Evolutionary conservation across 2,888 invertebrate species (phyloP).

Genomic region (Leptopilina drosophilae): DNA sequence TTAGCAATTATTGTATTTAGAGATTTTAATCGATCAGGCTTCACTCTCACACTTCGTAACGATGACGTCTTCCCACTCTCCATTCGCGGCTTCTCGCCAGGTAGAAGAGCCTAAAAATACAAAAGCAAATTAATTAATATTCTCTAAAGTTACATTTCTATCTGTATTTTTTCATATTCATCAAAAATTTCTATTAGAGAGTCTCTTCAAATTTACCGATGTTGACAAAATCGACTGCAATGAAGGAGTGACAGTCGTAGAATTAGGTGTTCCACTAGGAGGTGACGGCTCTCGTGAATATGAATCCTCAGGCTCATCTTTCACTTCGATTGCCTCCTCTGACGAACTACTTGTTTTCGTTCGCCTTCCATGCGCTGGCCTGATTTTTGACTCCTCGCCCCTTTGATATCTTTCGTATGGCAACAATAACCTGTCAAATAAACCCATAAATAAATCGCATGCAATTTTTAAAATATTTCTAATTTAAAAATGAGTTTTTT

Average conservation of each 20-base stretch:
- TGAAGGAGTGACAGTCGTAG: slow-evolving; percentile 69
- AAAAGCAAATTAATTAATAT: not conserved
- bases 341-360: slow-evolving; percentile 74
- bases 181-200: too few species aligned
- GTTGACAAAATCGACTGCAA: slow-evolving; percentile 65
- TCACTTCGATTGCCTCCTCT: slow-evolving; percentile 73
- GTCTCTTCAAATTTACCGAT: slow-evolving; percentile 58
- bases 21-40: slow-evolving; percentile 79
- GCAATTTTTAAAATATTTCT: not conserved
- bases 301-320: slow-evolving; percentile 67
- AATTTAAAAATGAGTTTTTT: not conserved
- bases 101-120: slow-evolving; percentile 68
- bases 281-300: slow-evolving; percentile 73
- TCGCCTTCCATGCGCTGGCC: slow-evolving; percentile 68
- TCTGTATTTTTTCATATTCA: not conserved
- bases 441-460: slow-evolving; percentile 17
- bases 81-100: slow-evolving; percentile 73
- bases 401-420: slow-evolving; percentile 82
- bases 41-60: slow-evolving; percentile 83
- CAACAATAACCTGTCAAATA: slow-evolving; percentile 80
- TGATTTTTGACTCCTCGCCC: slow-evolving; percentile 75
- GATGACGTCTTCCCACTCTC: slow-evolving; percentile 79
- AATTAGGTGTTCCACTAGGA: slow-evolving; percentile 54
- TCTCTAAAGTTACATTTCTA: too few species aligned
- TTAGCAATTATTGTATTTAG: slow-evolving; percentile 73